Evolutionary conservation across 92 coral and sea anemone species (phyloP).

Genomic region (Zoanthus sociatus): DNA sequence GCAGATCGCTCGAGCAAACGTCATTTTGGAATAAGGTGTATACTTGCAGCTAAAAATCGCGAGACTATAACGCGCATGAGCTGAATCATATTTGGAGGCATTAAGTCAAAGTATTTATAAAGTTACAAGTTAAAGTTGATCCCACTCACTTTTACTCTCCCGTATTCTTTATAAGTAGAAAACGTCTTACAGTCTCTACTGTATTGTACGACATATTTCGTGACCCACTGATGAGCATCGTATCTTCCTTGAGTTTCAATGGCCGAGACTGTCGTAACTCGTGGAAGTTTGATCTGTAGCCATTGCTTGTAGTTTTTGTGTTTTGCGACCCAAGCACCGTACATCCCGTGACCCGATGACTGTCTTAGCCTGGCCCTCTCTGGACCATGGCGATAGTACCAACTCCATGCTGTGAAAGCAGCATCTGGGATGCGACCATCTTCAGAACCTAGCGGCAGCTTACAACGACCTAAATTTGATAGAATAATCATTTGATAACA

Average conservation of each 20-base stretch:
- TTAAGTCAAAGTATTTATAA: not conserved
- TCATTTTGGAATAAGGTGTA: no score
- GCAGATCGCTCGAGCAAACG: no score
- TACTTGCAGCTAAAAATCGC: no score
- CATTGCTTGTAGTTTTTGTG: constrained; percentile 67
- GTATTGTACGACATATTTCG: constrained; percentile 48
- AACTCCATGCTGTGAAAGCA: constrained; percentile 68
- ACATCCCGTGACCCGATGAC: constrained; percentile 64
- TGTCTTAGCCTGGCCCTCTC: constrained; percentile 79
- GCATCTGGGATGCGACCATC: constrained; percentile 71
- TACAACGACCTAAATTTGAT: constrained; percentile 64
- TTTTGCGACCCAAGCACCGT: constrained; percentile 85
- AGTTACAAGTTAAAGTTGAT: not conserved
- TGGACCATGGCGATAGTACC: constrained; percentile 77
- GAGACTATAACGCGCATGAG: no score
- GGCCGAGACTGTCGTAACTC: constrained; percentile 74
- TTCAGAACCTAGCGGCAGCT: constrained; percentile 81
- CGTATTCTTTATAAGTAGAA: constrained; percentile 26
- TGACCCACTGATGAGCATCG: constrained; percentile 70
- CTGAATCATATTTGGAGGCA: no score
- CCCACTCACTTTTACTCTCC: constrained; percentile 30
- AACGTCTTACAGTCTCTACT: constrained; percentile 30
- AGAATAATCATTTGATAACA: not conserved
- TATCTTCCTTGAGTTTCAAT: constrained; percentile 85
- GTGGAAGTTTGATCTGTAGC: constrained; percentile 70